These are phyloP conservation scores for Smithornis capensis DNA, from an alignment of 2,113 vertebrate genomes.

Conservation along the genomic window DNA sequence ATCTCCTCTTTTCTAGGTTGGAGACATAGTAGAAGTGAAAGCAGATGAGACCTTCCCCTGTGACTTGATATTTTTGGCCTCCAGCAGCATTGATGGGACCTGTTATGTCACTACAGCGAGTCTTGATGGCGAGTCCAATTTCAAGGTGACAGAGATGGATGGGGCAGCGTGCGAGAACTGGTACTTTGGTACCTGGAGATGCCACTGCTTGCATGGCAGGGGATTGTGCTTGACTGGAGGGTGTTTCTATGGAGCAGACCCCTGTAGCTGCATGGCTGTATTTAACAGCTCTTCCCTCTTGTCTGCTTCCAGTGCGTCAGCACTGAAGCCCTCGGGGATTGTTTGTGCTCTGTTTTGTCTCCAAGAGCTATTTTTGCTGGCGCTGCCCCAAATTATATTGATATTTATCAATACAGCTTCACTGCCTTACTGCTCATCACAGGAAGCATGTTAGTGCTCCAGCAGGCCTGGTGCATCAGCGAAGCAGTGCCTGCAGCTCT, in stretches of 20 bases:
- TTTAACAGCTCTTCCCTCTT: background rate
- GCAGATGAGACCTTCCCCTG: constrained; percentile 96
- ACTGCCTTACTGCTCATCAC: background rate
- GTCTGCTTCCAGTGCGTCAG: background rate
- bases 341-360: background rate
- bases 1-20: constrained; percentile 77
- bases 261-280: background rate
- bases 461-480: accelerated
- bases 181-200: background rate
- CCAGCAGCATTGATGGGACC: constrained; percentile 83
- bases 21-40: constrained; percentile 90
- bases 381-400: background rate
- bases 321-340: background rate
- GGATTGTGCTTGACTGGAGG: background rate
- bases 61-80: constrained; percentile 92
- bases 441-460: accelerated
- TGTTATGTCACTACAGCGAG: constrained; percentile 96
- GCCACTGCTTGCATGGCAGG: background rate
- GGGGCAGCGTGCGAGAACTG: accelerated
- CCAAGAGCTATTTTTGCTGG: background rate
- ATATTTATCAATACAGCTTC: accelerated
- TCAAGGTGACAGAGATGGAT: constrained; percentile 80
- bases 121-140: constrained; percentile 96
- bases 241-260: accelerated
- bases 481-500: background rate